phyloP scores from a whole-genome alignment of 64 coral and sea anemone genomes.

The Acropora tenuis region DNA sequence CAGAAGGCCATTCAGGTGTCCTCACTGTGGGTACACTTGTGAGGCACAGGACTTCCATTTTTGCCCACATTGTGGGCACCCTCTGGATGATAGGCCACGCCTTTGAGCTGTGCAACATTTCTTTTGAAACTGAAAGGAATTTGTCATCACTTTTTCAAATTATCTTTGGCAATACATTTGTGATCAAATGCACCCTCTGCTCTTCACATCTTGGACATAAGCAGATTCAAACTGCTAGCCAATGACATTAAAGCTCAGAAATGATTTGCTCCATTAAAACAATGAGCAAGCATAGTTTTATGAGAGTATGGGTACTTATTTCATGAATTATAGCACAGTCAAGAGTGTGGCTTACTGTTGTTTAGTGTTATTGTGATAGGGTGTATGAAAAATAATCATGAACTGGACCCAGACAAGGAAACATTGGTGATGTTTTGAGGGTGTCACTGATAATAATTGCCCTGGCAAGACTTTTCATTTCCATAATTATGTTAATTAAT shows the following conservation, averaged over 20 bases:
- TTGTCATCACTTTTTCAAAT: background rate
- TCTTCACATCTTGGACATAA: background rate
- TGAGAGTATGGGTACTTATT: background rate
- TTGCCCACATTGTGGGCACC: conserved; percentile 8
- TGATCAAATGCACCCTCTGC: background rate
- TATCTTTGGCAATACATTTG: background rate
- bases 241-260: background rate
- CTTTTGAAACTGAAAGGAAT: background rate
- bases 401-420: background rate
- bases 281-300: background rate
- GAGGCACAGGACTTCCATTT: background rate
- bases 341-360: background rate
- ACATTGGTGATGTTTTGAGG: background rate
- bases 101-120: background rate
- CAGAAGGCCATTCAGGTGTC: background rate
- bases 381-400: background rate
- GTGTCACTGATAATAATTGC: background rate
- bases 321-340: background rate
- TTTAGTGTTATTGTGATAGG: too few relatives aligned
- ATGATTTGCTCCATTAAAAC: background rate
- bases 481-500: background rate
- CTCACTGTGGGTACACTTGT: background rate
- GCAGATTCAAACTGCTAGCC: background rate
- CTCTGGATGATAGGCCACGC: background rate
- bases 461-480: background rate